phyloP scores from a whole-genome alignment of 2,888 invertebrate genomes.

The Eupeodes latifasciatus region DNA sequence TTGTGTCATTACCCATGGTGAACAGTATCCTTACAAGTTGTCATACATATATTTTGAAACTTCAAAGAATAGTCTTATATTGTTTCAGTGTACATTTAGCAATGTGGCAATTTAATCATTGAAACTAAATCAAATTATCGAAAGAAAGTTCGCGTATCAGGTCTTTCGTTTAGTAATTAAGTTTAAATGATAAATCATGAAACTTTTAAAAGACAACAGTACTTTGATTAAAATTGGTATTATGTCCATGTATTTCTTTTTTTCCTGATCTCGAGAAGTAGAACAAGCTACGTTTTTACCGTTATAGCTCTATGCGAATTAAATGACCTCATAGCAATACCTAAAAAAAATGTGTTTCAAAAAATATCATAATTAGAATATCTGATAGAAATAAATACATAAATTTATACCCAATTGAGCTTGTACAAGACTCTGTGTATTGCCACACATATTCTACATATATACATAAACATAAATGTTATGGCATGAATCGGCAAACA shows the following conservation, averaged over 20 bases:
- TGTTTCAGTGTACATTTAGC: too few species aligned
- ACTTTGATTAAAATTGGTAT: too few species aligned
- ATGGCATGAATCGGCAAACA: constrained; percentile 16
- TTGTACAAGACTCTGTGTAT: constrained; percentile 11
- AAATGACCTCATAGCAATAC: background rate
- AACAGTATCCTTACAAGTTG: constrained; percentile 18
- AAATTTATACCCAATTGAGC: constrained; percentile 23
- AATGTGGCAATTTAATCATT: too few species aligned
- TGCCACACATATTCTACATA: constrained; percentile 15
- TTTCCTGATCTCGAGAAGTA: too few species aligned
- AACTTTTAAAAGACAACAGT: too few species aligned
- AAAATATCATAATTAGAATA: constrained; percentile 33
- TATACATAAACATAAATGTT: constrained; percentile 11
- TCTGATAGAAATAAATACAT: constrained; percentile 7
- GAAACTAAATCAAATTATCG: too few species aligned
- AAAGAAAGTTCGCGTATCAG: too few species aligned
- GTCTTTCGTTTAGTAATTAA: too few species aligned
- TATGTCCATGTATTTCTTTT: too few species aligned
- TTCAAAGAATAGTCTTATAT: too few species aligned
- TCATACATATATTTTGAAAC: background rate
- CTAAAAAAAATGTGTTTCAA: background rate
- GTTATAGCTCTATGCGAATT: background rate
- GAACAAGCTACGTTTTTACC: too few species aligned
- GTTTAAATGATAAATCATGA: too few species aligned
- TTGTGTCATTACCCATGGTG: constrained; percentile 32